Conservation (phyloP, 2,797 vertebrate species). For the Tragelaphus eurycerus region DNA sequence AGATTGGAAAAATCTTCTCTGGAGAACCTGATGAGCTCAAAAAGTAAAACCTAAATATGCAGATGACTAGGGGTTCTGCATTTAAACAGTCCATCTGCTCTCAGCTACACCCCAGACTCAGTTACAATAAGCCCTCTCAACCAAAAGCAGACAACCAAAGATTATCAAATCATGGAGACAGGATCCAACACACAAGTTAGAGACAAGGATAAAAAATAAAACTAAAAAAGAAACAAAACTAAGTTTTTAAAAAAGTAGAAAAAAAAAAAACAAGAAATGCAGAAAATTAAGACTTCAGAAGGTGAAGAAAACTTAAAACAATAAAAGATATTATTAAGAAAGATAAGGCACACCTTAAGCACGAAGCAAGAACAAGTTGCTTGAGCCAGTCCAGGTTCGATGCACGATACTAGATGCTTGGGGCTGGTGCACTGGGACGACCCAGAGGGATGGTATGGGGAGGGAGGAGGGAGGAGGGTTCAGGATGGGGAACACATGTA, state of each 20-base stretch:
- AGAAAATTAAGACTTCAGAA: background rate
- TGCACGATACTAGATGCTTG: too few species aligned
- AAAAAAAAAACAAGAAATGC: background rate
- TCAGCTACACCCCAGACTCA: background rate
- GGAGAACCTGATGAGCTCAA: background rate
- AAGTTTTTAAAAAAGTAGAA: background rate
- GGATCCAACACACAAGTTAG: background rate
- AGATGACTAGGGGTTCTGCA: background rate
- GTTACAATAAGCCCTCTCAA: background rate
- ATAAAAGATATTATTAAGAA: background rate
- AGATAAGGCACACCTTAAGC: background rate
- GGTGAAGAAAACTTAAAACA: background rate
- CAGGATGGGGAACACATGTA: too few species aligned
- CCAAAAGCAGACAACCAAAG: background rate
- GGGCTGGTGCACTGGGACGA: too few species aligned
- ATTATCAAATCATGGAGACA: background rate
- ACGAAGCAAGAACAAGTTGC: background rate
- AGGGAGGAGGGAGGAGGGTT: too few species aligned
- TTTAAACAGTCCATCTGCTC: background rate
- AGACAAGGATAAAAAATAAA: background rate
- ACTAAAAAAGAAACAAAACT: background rate
- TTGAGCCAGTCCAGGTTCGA: background rate
- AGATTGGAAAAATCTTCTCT: background rate
- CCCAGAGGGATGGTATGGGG: too few species aligned
- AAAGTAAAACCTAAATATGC: background rate